Base-by-base conservation (phyloP, 2,888 invertebrate genomes). In the Ichneumon xanthorius region DNA sequence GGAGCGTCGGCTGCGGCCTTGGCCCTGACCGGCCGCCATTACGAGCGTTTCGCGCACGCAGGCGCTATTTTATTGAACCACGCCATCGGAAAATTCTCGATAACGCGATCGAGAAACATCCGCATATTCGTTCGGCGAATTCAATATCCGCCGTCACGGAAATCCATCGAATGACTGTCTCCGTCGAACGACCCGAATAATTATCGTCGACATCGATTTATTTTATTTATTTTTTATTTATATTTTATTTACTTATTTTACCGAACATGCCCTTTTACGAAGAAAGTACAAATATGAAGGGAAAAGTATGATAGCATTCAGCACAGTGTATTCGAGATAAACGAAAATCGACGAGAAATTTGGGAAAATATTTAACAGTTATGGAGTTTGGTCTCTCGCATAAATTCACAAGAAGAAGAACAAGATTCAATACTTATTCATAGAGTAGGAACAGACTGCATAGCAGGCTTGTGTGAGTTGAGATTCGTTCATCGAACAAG, bases 61-160 rank as follows among this genome's bases (percentile, higher is more conserved):
- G 80, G 87, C 89, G 88, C 86, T 67, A 33, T 75, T 82, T 84
- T 89, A 88, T 88, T 87, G 85, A 86, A 85, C 85, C 80, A 79
- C 76, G 82, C 70, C 82, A 73, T 84, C 70, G 68, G 45, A 65
- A 50, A 77, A 75, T 48, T 30, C 58, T 45, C 26, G 30, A 45
- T 26, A 53, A 61, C 33, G 73, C 45, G 11, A 70, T 70, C 76
- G 37, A 4, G 22, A 67, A 77, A 71, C 53, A 61, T 81, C 80
- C 48, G 50, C 19, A 33, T 53, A 33, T 65, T 65, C 37, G 26
- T 14, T 26, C n/a, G 11, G 37, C 16, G 26, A n/a, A 33, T 30
- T 11, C 19, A 33, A 14, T 0, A 26, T 16, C 16, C 33, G 37
- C 30, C 45, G 14, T 63, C 50, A 16, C 40, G 6, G 7, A 33